phyloP scores from a whole-genome alignment of 2,113 vertebrate species.

The Xiphophorus maculatus region DNA sequence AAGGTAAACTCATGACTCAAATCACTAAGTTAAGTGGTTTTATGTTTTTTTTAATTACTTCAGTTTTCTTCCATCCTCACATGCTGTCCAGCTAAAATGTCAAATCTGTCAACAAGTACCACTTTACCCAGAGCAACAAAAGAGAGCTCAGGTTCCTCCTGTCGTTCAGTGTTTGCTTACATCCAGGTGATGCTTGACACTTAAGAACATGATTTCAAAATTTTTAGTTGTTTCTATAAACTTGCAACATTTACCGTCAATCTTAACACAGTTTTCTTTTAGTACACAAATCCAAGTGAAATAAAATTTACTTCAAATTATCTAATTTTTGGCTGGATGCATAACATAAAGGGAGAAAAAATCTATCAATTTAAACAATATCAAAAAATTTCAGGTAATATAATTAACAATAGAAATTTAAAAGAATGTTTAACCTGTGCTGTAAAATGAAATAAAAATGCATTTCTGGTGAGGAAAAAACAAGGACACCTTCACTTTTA shows the following conservation, averaged over 20 bases:
- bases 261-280: not conserved
- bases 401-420: too few relatives aligned
- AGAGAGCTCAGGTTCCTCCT: conserved; percentile 68
- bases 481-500: too few relatives aligned
- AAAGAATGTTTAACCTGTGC: too few relatives aligned
- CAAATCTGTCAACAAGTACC: conserved; percentile 78
- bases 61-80: conserved; percentile 30
- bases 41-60: conserved; percentile 13
- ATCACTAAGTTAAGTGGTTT: conserved; percentile 1
- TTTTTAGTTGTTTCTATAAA: conserved; percentile 19
- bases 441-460: too few relatives aligned
- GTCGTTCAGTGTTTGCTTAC: conserved; percentile 62
- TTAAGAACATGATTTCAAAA: conserved; percentile 28
- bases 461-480: too few relatives aligned
- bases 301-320: not conserved
- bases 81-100: conserved; percentile 70
- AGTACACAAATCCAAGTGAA: not conserved
- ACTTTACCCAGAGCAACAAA: conserved; percentile 78
- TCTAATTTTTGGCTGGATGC: too few relatives aligned
- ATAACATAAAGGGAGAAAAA: too few relatives aligned
- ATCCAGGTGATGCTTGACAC: conserved; percentile 55
- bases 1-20: conserved; percentile 2
- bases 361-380: too few relatives aligned
- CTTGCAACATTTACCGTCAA: conserved; percentile 28
- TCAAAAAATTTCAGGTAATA: too few relatives aligned